Evolutionary conservation across 2,888 invertebrate species (phyloP).

Genomic region (Ectropis crepuscularia): DNA sequence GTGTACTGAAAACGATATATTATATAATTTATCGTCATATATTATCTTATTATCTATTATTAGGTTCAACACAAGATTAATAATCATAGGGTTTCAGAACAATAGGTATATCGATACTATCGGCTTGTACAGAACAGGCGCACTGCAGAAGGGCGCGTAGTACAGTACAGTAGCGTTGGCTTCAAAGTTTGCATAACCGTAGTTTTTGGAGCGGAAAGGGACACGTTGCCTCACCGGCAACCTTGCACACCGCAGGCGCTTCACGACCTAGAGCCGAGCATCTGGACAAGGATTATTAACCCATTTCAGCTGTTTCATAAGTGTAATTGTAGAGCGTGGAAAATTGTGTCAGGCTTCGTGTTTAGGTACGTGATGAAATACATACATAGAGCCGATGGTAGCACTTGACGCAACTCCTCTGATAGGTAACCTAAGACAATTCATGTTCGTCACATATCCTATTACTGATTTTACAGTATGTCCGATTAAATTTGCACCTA

Average conservation of each 20-base stretch:
- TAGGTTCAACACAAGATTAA: no score
- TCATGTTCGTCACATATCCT: no score
- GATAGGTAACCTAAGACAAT: no score
- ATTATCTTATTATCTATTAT: no score
- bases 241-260: slow-evolving; percentile 57
- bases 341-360: slow-evolving; percentile 21
- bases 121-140: slow-evolving; percentile 11
- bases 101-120: slow-evolving; percentile 12
- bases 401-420: no score
- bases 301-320: slow-evolving; percentile 29
- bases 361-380: slow-evolving; percentile 14
- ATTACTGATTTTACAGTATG: no score
- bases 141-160: slow-evolving; percentile 43
- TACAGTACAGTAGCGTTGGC: slow-evolving; percentile 34
- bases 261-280: slow-evolving; percentile 35
- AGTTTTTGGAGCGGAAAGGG: slow-evolving; percentile 83
- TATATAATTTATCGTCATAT: no score
- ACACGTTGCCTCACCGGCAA: slow-evolving; percentile 72
- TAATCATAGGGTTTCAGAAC: background rate
- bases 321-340: slow-evolving; percentile 16
- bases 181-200: slow-evolving; percentile 70
- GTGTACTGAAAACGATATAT: no score
- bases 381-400: background rate
- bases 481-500: no score
- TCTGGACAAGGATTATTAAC: slow-evolving; percentile 41